Evolutionary conservation across 2,113 vertebrate genomes (phyloP).

Genomic region (Cyphomyrus discorhynchus): DNA sequence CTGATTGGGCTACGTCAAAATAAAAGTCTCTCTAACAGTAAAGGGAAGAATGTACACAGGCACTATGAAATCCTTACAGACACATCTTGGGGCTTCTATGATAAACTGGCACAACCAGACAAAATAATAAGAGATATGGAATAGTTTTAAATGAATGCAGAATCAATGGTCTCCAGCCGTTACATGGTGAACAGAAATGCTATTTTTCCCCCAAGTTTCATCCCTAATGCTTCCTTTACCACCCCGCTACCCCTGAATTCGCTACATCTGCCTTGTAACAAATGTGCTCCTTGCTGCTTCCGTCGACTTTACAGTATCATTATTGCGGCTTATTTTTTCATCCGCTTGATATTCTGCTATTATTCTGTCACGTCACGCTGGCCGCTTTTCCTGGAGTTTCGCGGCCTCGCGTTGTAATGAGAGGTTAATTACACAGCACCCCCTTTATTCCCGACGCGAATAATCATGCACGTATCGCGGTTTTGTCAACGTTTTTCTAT

Average conservation of each 20-base stretch:
- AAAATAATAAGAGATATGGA: not conserved
- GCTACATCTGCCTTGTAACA: not conserved
- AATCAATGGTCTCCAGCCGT: not conserved
- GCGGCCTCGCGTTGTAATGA: not conserved
- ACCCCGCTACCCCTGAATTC: not conserved
- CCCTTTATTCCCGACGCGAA: not conserved
- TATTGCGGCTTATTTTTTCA: not conserved
- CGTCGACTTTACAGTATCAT: not conserved
- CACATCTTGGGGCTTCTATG: not conserved
- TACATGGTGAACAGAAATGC: not conserved
- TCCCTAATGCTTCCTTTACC: not conserved
- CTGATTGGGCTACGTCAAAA: not conserved
- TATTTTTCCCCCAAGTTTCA: not conserved
- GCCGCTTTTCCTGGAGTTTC: not conserved
- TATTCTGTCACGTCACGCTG: not conserved
- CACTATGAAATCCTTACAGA: not conserved
- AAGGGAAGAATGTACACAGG: not conserved
- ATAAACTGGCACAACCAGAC: not conserved
- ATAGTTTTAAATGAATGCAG: not conserved
- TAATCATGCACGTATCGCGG: not conserved
- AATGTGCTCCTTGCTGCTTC: not conserved
- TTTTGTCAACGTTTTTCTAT: not conserved
- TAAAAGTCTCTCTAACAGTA: not conserved
- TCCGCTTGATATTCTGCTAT: not conserved
- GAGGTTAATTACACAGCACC: conserved; percentile 5